Evolutionary conservation across 2,797 vertebrate genomes (phyloP).

Genomic region (Squalus acanthias): DNA sequence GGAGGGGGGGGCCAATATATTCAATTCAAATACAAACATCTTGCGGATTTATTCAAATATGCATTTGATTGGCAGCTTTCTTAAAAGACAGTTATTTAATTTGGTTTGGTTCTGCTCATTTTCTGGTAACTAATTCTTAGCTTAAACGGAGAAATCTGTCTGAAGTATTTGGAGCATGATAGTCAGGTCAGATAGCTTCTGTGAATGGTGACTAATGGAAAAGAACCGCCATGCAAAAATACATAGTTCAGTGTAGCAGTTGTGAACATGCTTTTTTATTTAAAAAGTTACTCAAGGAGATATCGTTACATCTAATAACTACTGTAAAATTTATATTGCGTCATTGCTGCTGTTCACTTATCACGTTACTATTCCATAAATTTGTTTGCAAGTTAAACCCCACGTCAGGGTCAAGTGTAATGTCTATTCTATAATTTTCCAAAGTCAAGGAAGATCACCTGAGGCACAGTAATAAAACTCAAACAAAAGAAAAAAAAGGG

Average conservation of each 20-base stretch:
- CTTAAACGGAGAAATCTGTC: background rate
- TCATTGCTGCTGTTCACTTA: background rate
- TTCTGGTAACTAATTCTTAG: background rate
- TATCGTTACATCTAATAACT: background rate
- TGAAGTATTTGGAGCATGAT: background rate
- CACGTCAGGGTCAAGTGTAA: background rate
- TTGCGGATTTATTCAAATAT: background rate
- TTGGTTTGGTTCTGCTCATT: background rate
- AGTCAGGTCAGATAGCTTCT: background rate
- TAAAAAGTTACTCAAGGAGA: background rate
- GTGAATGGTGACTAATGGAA: background rate
- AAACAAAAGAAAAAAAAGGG: background rate
- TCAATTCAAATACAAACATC: background rate
- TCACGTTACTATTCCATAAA: background rate
- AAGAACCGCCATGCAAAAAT: background rate
- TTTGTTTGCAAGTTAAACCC: background rate
- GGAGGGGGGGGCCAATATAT: background rate
- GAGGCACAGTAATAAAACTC: background rate
- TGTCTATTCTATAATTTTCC: background rate
- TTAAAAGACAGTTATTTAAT: background rate
- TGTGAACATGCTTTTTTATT: background rate
- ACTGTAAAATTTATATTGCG: background rate
- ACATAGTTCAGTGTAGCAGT: background rate
- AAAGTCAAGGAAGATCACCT: background rate
- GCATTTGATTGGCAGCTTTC: background rate